A percentile compares a stretch with the other conserved stretches of the same genome.
Conservation (phyloP, 2,113 vertebrate genomes). For the Falco punctatus region DNA sequence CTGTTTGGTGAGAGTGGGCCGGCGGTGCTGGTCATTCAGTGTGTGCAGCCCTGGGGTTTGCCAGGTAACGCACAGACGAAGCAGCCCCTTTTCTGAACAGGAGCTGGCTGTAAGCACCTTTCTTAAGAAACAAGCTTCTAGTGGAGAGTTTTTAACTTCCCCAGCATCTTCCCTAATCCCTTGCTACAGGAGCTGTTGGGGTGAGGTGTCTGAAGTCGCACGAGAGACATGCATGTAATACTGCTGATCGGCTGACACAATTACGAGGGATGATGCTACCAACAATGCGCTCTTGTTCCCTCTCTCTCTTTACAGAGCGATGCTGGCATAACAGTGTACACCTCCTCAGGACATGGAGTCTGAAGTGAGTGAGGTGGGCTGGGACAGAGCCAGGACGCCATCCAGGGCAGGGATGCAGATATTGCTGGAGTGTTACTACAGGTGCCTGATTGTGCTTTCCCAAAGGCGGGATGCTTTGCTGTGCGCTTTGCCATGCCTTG, state of each 20-base stretch:
- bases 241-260: conserved; percentile 6
- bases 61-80: background rate
- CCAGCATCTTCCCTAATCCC: conserved; percentile 32
- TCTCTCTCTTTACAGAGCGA: background rate
- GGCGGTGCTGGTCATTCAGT: rapidly evolving
- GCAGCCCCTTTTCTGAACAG: background rate
- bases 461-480: background rate
- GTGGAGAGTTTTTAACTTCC: background rate
- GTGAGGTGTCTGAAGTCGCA: background rate
- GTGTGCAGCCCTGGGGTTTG: rapidly evolving
- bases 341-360: conserved; percentile 13
- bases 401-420: background rate
- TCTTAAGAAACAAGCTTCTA: background rate
- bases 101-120: background rate
- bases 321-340: conserved; percentile 28
- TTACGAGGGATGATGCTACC: background rate
- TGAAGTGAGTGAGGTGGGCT: conserved; percentile 19
- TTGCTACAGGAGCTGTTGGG: conserved; percentile 25
- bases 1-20: background rate
- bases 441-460: conserved; percentile 17
- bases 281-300: conserved; percentile 43
- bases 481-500: rapidly evolving
- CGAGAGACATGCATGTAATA: background rate
- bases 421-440: background rate
- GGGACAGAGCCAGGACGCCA: background rate